Conservation (phyloP, 2,113 vertebrate genomes). For the Phalacrocorax brasilianus region DNA sequence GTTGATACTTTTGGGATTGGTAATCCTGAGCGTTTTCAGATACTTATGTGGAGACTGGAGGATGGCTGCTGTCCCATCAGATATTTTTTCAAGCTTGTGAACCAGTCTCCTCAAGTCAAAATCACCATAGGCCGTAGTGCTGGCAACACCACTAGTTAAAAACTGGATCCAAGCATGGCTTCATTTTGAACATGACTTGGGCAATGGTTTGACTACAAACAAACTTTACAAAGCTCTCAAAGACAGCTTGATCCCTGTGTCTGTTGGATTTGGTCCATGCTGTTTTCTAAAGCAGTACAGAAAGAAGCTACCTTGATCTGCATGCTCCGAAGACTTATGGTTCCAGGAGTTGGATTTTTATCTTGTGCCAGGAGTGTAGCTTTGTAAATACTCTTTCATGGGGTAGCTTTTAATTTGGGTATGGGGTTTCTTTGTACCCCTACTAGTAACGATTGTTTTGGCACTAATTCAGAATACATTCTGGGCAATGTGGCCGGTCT, state of each 20-base stretch:
- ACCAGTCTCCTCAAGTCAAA: slow-evolving; percentile 1
- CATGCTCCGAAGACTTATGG: background rate
- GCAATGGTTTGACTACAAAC: slow-evolving; percentile 8
- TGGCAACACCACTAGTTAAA: background rate
- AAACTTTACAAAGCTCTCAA: background rate
- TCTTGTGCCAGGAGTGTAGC: background rate
- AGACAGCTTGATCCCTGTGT: background rate
- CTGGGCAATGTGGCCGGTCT: background rate
- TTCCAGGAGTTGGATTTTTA: background rate
- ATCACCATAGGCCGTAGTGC: background rate
- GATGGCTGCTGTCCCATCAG: slow-evolving; percentile 34
- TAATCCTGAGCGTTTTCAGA: background rate
- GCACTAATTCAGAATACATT: background rate
- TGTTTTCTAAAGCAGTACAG: background rate
- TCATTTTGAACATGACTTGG: background rate
- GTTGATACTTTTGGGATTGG: background rate
- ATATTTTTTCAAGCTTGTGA: background rate
- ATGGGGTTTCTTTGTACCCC: background rate
- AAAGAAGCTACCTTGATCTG: slow-evolving; percentile 27
- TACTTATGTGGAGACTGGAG: background rate
- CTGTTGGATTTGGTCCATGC: slow-evolving; percentile 6
- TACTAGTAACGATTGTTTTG: background rate
- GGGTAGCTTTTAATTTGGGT: background rate
- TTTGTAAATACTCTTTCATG: slow-evolving; percentile 2
- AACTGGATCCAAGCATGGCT: slow-evolving; percentile 5